Percentiles rank a stretch among this genome's conserved stretches.
Conservation (phyloP, 2,113 vertebrate genomes). For the Perca fluviatilis region DNA sequence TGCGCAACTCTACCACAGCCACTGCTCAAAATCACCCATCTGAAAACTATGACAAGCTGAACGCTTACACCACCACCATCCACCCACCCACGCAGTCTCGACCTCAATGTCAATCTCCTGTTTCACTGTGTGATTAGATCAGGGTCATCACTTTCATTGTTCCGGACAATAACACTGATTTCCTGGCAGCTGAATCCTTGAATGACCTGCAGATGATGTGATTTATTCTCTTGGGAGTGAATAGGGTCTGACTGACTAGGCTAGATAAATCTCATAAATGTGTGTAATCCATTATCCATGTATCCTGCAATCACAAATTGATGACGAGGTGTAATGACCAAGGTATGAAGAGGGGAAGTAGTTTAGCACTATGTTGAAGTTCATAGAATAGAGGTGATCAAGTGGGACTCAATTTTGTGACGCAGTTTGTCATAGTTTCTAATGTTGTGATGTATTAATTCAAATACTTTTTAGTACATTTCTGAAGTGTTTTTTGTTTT, state of each 20-base stretch:
- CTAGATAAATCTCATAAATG: conserved; percentile 38
- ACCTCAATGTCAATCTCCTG: conserved; percentile 12
- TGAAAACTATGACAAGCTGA: not conserved
- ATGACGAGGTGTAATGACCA: conserved; percentile 27
- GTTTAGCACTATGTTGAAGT: not conserved
- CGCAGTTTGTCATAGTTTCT: conserved; percentile 3
- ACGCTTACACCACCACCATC: not conserved
- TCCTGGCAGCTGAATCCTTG: conserved; percentile 24
- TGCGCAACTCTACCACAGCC: not conserved
- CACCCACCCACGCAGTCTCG: conserved; percentile 1
- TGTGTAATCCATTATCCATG: conserved; percentile 48
- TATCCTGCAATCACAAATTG: conserved; percentile 31
- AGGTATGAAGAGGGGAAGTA: conserved; percentile 1
- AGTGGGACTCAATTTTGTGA: not conserved
- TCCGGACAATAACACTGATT: conserved; percentile 56
- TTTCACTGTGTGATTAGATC: conserved; percentile 47
- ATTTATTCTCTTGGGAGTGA: conserved; percentile 46
- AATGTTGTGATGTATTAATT: not conserved
- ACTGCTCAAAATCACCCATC: not conserved
- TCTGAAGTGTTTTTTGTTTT: conserved; percentile 37
- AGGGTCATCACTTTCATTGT: conserved; percentile 37
- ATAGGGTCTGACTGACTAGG: conserved; percentile 40
- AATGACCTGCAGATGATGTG: conserved; percentile 37
- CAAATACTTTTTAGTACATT: not conserved
- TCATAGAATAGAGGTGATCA: not conserved